These are phyloP conservation scores for Dione vanillae DNA, from an alignment of 2,888 invertebrate genomes.

Conservation along the genomic window DNA sequence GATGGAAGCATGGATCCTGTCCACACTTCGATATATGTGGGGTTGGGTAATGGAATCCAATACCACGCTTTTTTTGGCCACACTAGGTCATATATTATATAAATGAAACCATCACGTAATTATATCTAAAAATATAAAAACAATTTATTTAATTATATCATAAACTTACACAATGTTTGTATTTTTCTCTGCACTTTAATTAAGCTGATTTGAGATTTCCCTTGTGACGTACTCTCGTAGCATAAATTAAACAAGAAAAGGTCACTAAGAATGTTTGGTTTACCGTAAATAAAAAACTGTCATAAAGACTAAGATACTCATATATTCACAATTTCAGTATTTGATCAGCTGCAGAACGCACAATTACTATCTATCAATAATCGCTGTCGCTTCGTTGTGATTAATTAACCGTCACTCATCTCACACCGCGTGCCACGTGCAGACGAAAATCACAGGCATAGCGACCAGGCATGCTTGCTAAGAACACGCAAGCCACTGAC, in stretches of 20 bases:
- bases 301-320: neutral
- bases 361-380: conserved; percentile 27
- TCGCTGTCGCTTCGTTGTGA: conserved; percentile 26
- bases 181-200: conserved; percentile 11
- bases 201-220: neutral
- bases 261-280: neutral
- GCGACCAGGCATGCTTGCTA: conserved; percentile 11
- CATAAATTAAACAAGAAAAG: neutral
- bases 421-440: conserved; percentile 15
- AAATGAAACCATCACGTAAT: too few species aligned
- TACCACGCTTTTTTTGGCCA: too few species aligned
- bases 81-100: too few species aligned
- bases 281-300: neutral
- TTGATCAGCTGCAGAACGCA: neutral
- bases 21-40: too few species aligned
- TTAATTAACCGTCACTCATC: conserved; percentile 25
- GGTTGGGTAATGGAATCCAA: too few species aligned
- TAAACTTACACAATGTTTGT: neutral
- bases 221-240: neutral
- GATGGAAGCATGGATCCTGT: too few species aligned
- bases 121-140: neutral
- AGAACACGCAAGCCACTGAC: conserved; percentile 20
- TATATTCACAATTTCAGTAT: conserved; percentile 18
- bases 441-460: conserved; percentile 27
- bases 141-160: neutral